Base-by-base conservation (phyloP, 2,113 vertebrate species). In the Illadopsis cleaveri region DNA sequence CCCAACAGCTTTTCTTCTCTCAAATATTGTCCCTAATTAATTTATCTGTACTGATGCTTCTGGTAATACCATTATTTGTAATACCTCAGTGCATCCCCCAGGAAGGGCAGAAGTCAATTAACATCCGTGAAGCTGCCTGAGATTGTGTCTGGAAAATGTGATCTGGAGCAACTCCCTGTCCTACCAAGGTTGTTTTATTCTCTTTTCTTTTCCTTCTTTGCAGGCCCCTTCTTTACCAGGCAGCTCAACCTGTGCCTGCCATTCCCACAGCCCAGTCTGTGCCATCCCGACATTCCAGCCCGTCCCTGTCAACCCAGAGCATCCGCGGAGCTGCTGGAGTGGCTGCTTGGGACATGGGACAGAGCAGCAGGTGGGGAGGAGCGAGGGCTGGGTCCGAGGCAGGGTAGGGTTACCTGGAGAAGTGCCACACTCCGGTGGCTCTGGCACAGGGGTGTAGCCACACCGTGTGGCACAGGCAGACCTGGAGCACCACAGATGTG, bases 1-100 rank as follows among this genome's bases (percentile, higher is more conserved):
- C 56, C 82, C 79, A 37, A 22, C 54, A 81, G 91, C 60, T 81
- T 83, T 70, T 56, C 25, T 23, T 73, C 82, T 70, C 71, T 90
- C 62, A 86, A 83, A 94, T 75, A 90, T 33, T 80, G 56, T 56
- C 72, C 66, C 60, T 93, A 96, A 96, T 95, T 97, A 97, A 96
- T 95, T 93, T 73, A 69, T 85, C 96, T 72, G 90, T 70, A 21
- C 79, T 0, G 1, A 45, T 86, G 85, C 90, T 91, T 60, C 80
- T 90, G 93, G 64, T 93, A 89, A 94, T 94, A 69, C 90, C 71
- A 89, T 92, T 96, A 94, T 95, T 97, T 93, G 92, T 84, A 94
- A 86, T 90, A 89, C 93, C 93, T 93, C 88, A 23, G 72, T 31
- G 80, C 92, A 33, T 96, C 90, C 88, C 93, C 13, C 1, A 82